Evolutionary conservation across 2,797 vertebrate genomes (phyloP), one percentile per base, ranked within the genome.

Genomic region (Anabas testudineus): DNA sequence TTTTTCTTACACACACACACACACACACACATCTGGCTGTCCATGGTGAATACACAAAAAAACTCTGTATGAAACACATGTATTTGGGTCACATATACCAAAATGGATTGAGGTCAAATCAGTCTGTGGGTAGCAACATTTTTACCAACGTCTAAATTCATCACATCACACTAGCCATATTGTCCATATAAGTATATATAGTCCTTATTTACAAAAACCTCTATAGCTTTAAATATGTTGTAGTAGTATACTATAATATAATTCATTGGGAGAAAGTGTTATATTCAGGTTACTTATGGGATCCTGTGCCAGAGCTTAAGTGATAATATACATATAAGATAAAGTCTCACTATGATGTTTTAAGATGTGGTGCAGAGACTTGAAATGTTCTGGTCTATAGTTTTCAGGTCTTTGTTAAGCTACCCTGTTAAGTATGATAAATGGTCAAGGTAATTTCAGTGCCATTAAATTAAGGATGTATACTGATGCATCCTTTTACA

Each of bases 31-130:
- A 59, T 4, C 39, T 10, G 45, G 42, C 30, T 49, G 8, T 10
- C 19, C 19, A 47, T 22, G 46, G 46, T 54, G 61, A 61, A 32
- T 30, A 43, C 14, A 82, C 59, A 86, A 73, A 75, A 58, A 67
- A 34, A 22, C 18, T 76, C 58, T 79, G 65, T 81, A 26, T 57
- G 26, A 66, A 63, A 76, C 24, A 4, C 24, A 4, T 4, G 24
- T 47, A 70, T 65, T 39, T 67, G 3, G 66, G 37, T 48, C 48
- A 73, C 26, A 62, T 69, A 21, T 63, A 59, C 70, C 26, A 42
- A 78, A 65, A 80, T 52, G 34, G 21, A 54, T 8, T 51, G 26
- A 63, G 49, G 63, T 71, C 46, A 72, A 51, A 47, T 60, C 19
- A 36, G 53, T 51, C 46, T 65, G 51, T 42, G 67, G 67, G 15